Evolutionary conservation across 2,797 vertebrate genomes (phyloP), one percentile per base, ranked within the genome.

Genomic region (Cyclopterus lumpus): DNA sequence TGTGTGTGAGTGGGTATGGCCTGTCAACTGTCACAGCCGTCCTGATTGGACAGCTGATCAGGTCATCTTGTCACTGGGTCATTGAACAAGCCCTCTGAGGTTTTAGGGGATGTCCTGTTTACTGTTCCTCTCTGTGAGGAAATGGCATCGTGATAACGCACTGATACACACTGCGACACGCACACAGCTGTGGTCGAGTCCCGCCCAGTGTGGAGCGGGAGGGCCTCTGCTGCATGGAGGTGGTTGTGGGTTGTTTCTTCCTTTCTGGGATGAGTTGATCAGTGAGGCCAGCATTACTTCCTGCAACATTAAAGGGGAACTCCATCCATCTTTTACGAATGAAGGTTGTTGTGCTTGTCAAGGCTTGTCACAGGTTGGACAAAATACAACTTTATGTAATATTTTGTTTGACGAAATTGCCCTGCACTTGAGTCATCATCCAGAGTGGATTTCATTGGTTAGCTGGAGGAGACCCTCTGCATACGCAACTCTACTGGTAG

Each of bases 41-140:
- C 8, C 75, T 70, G 69, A 67, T 77, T 67, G 77, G 44, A 69
- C 66, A 34, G 22, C 67, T 68, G 75, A 83, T 80, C 44, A 68
- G 79, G 63, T 81, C 69, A 54, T 76, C 30, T 70, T 3, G 69
- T 85, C 82, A 82, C 28, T 76, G 53, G 74, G 73, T 73, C 81
- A 49, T 4, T 68, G 65, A 51, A 51, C 67, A 74, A 75, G 58
- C 40, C 68, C 72, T 46, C 22, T 3, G 44, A 73, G 64, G 32
- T 68, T 69, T 81, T 30, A 36, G 49, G 34, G 15, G 5, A 24
- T 18, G 26, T 85, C 76, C 77, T 69, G 71, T 84, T 78, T 32
- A 55, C 66, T 60, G 32, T 36, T 74, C 44, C 36, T 68, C 32
- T 54, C 67, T 46, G 65, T 26, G 44, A 71, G 71, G 34, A 68